These are phyloP conservation scores for Polyodon spathula DNA, from an alignment of 2,113 vertebrate genomes.

Conservation along the genomic window DNA sequence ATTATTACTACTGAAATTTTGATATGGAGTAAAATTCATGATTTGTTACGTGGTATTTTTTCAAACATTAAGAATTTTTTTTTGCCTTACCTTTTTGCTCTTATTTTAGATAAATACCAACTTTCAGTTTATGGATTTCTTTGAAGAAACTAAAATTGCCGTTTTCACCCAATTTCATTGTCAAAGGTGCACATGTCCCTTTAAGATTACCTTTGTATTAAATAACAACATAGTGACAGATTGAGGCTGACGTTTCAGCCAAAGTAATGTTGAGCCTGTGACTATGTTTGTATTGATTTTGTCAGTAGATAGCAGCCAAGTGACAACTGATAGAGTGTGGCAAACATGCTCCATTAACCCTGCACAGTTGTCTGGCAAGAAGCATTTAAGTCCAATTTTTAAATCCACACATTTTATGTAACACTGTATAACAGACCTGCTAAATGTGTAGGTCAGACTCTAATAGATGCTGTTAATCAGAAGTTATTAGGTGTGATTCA, in stretches of 20 bases:
- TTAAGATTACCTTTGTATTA: neutral
- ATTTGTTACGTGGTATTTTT: neutral
- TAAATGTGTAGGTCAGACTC: too few species aligned
- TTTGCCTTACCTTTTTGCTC: neutral
- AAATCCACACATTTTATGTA: too few species aligned
- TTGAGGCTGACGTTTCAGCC: neutral
- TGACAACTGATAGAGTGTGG: neutral
- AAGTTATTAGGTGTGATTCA: too few species aligned
- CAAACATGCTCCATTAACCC: neutral
- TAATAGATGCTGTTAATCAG: too few species aligned
- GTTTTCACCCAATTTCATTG: neutral
- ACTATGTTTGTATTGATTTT: constrained; percentile 1
- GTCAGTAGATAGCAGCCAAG: neutral
- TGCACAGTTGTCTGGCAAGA: neutral
- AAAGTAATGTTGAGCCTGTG: neutral
- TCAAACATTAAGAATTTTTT: neutral
- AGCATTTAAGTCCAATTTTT: neutral
- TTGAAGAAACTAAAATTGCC: neutral
- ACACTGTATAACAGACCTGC: too few species aligned
- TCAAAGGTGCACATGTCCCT: neutral
- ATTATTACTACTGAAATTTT: too few species aligned
- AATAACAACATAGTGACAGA: neutral
- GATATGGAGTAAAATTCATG: too few species aligned
- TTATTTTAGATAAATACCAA: neutral
- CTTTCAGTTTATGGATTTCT: neutral